Conservation (phyloP, 2,797 vertebrate genomes). For the Sparus aurata region DNA sequence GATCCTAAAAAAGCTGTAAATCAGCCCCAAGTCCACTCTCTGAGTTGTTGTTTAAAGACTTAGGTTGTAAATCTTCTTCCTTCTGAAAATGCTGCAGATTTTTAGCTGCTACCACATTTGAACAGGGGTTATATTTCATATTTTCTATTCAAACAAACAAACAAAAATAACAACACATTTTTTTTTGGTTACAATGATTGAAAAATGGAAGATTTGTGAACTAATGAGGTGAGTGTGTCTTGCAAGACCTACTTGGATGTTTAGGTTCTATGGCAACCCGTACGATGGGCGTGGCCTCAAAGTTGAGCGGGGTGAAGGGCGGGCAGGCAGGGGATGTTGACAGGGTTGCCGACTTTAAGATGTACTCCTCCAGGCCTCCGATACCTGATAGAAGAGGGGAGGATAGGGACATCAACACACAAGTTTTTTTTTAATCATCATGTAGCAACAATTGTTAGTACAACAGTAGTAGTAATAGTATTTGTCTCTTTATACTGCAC, state of each 20-base stretch:
- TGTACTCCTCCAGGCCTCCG: slow-evolving; percentile 91
- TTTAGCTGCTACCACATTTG: too few species aligned
- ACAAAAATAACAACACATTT: rapidly evolving
- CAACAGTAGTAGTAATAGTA: too few species aligned
- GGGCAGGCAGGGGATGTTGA: slow-evolving; percentile 91
- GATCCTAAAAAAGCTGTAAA: too few species aligned
- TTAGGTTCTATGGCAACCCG: slow-evolving; percentile 95
- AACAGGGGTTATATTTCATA: too few species aligned
- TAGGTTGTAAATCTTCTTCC: too few species aligned
- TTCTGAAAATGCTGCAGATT: too few species aligned
- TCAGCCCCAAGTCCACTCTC: too few species aligned
- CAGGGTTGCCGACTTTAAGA: slow-evolving; percentile 95
- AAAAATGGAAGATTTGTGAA: not conserved
- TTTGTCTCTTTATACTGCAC: too few species aligned
- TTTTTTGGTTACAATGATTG: not conserved
- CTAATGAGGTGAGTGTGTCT: not conserved
- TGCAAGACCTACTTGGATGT: slow-evolving; percentile 91
- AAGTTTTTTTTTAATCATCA: not conserved
- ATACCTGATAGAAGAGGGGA: slow-evolving; percentile 85
- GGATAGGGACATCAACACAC: not conserved
- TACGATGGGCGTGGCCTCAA: slow-evolving; percentile 95
- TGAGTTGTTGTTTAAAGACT: too few species aligned
- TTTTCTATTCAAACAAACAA: not conserved
- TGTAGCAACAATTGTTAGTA: too few species aligned
- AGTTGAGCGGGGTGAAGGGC: slow-evolving; percentile 93